A percentile compares a stretch with the other conserved stretches of the same genome.
Conservation (phyloP, 2,113 vertebrate genomes). For the Centropus bengalensis region DNA sequence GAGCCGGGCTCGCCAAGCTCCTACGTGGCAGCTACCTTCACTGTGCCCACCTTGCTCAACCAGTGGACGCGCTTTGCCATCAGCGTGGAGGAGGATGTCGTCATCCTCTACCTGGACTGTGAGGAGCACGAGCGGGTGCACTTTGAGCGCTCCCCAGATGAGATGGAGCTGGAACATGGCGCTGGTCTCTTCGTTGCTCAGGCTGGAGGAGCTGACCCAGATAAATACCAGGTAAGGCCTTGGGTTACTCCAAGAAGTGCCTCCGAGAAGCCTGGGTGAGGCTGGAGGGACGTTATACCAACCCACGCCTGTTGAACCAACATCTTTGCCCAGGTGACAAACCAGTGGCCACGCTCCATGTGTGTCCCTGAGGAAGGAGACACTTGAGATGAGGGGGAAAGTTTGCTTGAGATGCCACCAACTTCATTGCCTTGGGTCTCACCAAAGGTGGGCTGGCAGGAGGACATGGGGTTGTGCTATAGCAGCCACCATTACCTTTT, state of each 20-base stretch:
- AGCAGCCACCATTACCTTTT: background rate
- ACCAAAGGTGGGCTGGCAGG: background rate
- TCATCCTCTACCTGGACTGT: conserved; percentile 86
- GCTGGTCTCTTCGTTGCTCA: conserved; percentile 91
- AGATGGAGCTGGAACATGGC: conserved; percentile 85
- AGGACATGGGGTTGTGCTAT: background rate
- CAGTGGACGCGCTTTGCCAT: conserved; percentile 89
- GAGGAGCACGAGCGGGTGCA: conserved; percentile 76
- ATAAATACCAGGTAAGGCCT: conserved; percentile 87
- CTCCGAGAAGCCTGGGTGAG: background rate
- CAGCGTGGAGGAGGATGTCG: conserved; percentile 80
- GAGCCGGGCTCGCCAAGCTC: conserved; percentile 80
- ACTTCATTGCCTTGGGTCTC: background rate
- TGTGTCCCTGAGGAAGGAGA: background rate
- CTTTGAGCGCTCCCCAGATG: conserved; percentile 80
- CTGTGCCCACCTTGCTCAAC: conserved; percentile 79
- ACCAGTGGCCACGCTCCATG: accelerated
- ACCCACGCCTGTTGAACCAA: background rate
- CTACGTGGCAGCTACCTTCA: conserved; percentile 82
- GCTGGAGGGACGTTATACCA: accelerated
- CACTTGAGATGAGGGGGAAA: background rate
- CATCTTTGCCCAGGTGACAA: background rate
- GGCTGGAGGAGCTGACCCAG: conserved; percentile 85
- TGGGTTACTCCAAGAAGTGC: accelerated
- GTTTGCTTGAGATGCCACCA: background rate